Percentiles rank a stretch among this genome's conserved stretches.
These are phyloP conservation scores for Coleophora deauratella DNA, from an alignment of 2,888 invertebrate genomes.

Conservation along the genomic window DNA sequence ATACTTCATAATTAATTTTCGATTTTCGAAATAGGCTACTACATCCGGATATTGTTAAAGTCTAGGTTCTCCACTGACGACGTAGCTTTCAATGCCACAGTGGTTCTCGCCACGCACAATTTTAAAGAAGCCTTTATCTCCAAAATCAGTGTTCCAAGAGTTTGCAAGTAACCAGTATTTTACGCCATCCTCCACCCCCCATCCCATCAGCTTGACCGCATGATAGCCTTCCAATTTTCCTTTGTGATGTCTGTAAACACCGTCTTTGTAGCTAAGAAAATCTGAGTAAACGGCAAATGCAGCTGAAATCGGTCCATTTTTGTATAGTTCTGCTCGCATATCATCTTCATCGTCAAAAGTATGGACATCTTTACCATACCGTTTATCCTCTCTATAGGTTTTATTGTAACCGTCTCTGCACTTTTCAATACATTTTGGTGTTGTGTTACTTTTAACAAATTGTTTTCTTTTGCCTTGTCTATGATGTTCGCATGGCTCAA, in stretches of 20 bases:
- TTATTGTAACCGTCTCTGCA: constrained; percentile 81
- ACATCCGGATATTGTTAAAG: too few relatives aligned
- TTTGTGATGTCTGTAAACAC: constrained; percentile 78
- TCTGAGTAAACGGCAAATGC: constrained; percentile 92
- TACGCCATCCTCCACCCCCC: constrained; percentile 84
- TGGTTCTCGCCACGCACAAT: constrained; percentile 86
- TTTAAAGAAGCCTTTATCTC: constrained; percentile 90
- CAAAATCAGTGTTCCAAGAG: constrained; percentile 97
- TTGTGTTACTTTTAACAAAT: constrained; percentile 78
- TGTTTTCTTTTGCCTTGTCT: constrained; percentile 83
- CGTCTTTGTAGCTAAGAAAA: constrained; percentile 87
- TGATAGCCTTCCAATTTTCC: constrained; percentile 88
- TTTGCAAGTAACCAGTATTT: constrained; percentile 95
- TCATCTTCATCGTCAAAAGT: constrained; percentile 75
- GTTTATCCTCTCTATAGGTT: constrained; percentile 83
- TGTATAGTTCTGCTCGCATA: constrained; percentile 87
- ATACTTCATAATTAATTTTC: too few relatives aligned
- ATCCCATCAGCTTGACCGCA: constrained; percentile 90
- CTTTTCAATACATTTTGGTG: constrained; percentile 83
- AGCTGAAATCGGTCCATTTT: constrained; percentile 91
- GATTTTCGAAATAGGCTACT: too few relatives aligned
- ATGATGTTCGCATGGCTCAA: constrained; percentile 93
- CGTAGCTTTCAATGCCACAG: constrained; percentile 82
- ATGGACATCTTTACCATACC: constrained; percentile 80
- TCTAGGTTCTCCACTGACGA: constrained; percentile 76